These are phyloP conservation scores for Numenius arquata DNA, from an alignment of 2,113 vertebrate genomes.

Conservation along the genomic window DNA sequence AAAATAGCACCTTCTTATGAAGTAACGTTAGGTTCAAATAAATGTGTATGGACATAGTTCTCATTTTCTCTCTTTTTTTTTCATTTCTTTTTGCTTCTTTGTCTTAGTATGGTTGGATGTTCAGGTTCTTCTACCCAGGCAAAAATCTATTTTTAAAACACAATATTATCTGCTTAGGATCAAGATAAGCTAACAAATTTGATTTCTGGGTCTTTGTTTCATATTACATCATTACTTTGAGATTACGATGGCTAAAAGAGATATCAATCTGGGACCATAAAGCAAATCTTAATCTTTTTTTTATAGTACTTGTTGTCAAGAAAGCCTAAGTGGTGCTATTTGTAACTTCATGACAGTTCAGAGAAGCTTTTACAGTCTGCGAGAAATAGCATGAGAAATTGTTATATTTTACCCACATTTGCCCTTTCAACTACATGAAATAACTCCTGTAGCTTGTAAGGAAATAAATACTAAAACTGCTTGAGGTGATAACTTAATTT, in stretches of 20 bases:
- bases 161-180: background rate
- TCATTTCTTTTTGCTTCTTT: background rate
- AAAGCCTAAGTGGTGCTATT: background rate
- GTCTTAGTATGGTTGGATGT: background rate
- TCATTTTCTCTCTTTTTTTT: background rate
- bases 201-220: background rate
- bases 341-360: background rate
- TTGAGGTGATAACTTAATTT: background rate
- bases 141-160: background rate
- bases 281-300: background rate
- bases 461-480: background rate
- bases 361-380: background rate
- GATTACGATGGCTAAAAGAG: background rate
- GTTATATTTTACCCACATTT: background rate
- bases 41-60: background rate
- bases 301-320: background rate
- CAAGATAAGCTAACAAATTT: background rate
- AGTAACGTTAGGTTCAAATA: background rate
- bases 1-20: background rate
- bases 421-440: background rate
- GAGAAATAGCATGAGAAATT: background rate
- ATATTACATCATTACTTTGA: background rate
- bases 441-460: background rate
- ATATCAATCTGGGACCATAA: background rate
- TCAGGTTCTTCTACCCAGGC: background rate